Evolutionary conservation across 2,888 invertebrate species (phyloP).

Genomic region (Gasteruption jaculator): DNA sequence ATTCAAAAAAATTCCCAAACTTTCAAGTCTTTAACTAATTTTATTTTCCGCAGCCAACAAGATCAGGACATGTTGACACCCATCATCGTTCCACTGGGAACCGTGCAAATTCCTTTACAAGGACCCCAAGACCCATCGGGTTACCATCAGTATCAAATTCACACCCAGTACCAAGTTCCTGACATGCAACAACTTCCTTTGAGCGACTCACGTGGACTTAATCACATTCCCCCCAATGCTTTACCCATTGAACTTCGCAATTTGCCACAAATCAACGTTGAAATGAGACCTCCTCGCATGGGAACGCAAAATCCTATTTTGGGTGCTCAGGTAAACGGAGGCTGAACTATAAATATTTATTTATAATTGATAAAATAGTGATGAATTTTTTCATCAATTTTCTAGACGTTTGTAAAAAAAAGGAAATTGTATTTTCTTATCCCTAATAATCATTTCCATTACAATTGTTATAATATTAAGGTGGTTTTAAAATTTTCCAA

Average conservation of each 20-base stretch:
- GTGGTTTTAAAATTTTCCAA: too few relatives aligned
- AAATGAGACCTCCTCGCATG: constrained; percentile 41
- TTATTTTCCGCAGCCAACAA: constrained; percentile 43
- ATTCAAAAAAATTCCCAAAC: not conserved
- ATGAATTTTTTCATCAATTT: too few relatives aligned
- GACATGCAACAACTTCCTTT: constrained; percentile 41
- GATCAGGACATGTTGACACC: constrained; percentile 45
- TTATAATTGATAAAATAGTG: too few relatives aligned
- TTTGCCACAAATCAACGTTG: constrained; percentile 38
- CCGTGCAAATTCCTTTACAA: constrained; percentile 42
- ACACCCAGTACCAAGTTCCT: constrained; percentile 42
- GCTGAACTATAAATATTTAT: too few relatives aligned
- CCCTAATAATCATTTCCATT: too few relatives aligned
- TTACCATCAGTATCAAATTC: constrained; percentile 43
- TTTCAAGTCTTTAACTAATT: too few relatives aligned
- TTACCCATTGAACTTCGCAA: constrained; percentile 38
- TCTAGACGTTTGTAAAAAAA: too few relatives aligned
- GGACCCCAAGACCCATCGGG: constrained; percentile 34
- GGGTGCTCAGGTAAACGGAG: too few relatives aligned
- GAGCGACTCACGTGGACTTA: constrained; percentile 38
- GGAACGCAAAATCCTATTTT: too few relatives aligned
- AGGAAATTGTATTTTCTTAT: too few relatives aligned
- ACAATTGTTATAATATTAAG: too few relatives aligned
- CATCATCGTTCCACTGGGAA: constrained; percentile 44
- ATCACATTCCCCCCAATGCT: constrained; percentile 37